Conservation (phyloP, 2,113 vertebrate genomes). For the Misgurnus anguillicaudatus region DNA sequence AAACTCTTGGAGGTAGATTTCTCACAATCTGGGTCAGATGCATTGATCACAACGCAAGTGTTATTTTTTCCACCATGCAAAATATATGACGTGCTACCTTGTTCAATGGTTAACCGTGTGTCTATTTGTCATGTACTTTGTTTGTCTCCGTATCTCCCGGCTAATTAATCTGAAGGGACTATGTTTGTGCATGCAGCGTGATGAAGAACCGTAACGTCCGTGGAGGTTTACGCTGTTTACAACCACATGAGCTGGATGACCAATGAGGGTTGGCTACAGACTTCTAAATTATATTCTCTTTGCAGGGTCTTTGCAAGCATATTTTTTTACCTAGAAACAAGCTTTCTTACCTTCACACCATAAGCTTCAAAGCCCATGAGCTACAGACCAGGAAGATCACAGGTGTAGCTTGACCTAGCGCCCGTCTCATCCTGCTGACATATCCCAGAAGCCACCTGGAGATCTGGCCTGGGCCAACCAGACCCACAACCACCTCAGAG, state of each 20-base stretch:
- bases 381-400: constrained; percentile 12
- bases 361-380: constrained; percentile 12
- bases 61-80: not conserved
- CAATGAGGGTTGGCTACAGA: not conserved
- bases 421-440: constrained; percentile 41
- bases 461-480: constrained; percentile 29
- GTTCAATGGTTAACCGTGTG: constrained; percentile 33
- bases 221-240: constrained; percentile 32
- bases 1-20: not conserved
- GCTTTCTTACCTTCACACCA: not conserved
- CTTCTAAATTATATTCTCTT: not conserved
- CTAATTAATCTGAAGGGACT: constrained; percentile 43
- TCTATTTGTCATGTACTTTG: constrained; percentile 46
- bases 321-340: no score
- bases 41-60: constrained; percentile 11
- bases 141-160: constrained; percentile 44
- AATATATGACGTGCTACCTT: not conserved
- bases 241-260: constrained; percentile 12
- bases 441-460: constrained; percentile 50
- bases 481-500: constrained; percentile 23
- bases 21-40: constrained; percentile 32
- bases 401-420: constrained; percentile 38
- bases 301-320: no score
- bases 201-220: constrained; percentile 13
- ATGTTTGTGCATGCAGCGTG: constrained; percentile 31